Evolutionary conservation across 1,140 invertebrate genomes (phyloP), one percentile per base, ranked within the genome.

Genomic region (Coelopa frigida): DNA sequence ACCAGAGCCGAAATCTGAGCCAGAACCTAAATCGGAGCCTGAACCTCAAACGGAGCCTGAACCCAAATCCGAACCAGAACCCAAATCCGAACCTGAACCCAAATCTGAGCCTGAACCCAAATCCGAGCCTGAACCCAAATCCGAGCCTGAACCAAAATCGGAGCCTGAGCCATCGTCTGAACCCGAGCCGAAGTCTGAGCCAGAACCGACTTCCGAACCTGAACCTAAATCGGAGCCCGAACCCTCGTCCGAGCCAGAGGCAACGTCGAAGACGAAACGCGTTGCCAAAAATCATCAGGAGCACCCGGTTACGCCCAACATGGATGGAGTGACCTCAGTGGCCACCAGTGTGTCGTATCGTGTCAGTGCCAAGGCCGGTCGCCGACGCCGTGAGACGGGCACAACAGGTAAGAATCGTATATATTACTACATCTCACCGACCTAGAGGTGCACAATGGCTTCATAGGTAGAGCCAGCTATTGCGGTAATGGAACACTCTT

Each of bases 321-420:
- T 49, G 7, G 66, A 75, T 32, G 79, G 82, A 46, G 76, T 82
- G 24, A 79, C 78, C 6, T 65, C 62, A 0, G 80, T 84, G 17
- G 79, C 82, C 57, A 84, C 82, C 3, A 84, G 82, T 55, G 79
- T 85, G 5, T 84, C 82, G 2, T 84, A 81, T 63, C 77, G 80
- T 56, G 80, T 85, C 43, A 84, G 81, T 59, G 78, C 72, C 24
- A 52, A 56, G 31, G 35, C 55, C 21, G 68, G 67, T 44, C 59
- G 70, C 17, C 58, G 54, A 24, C 63, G 61, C 17, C 63, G 70
- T 22, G 64, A 69, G 43, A 54, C n/a, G n/a, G n/a, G n/a, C n/a
- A n/a, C 56, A 6, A 35, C 51, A 55, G 63, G 63, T 66, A 52
- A 59, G 48, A 29, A 20, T 37, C 6, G 21, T 5, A 26, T 11